phyloP scores from a whole-genome alignment of 2,113 vertebrate genomes.

The Gadus macrocephalus region DNA sequence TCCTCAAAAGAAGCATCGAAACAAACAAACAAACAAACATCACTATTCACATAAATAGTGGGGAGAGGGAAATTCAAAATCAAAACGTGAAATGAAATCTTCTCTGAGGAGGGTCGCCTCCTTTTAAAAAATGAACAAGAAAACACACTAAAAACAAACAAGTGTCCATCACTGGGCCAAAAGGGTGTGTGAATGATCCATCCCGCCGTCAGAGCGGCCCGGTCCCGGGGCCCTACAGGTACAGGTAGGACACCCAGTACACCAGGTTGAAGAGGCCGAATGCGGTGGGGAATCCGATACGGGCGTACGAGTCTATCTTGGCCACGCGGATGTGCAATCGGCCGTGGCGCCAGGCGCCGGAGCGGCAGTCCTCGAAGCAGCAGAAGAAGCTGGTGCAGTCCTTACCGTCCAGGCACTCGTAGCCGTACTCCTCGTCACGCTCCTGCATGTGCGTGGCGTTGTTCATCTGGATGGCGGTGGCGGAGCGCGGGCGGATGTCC shows the following conservation, averaged over 20 bases:
- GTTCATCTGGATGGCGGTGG: slow-evolving; percentile 98
- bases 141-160: slow-evolving; percentile 42
- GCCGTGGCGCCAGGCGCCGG: slow-evolving; percentile 94
- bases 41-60: too few species aligned
- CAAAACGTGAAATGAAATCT: slow-evolving; percentile 24
- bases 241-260: slow-evolving; percentile 98
- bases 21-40: slow-evolving; percentile 23
- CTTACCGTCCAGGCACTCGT: slow-evolving; percentile 97
- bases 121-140: slow-evolving; percentile 51
- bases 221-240: slow-evolving; percentile 75
- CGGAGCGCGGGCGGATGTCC: slow-evolving; percentile 95
- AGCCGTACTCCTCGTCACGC: slow-evolving; percentile 95
- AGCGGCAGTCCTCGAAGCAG: slow-evolving; percentile 98
- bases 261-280: slow-evolving; percentile 98
- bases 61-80: slow-evolving; percentile 10
- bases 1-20: slow-evolving; percentile 32
- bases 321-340: slow-evolving; percentile 95
- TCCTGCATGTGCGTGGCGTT: slow-evolving; percentile 98
- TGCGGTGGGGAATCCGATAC: slow-evolving; percentile 97
- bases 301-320: slow-evolving; percentile 98
- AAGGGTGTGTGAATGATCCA: too few species aligned
- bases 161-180: slow-evolving; percentile 18
- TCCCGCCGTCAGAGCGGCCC: too few species aligned
- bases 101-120: slow-evolving; percentile 30
- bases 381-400: slow-evolving; percentile 99